phyloP scores from a whole-genome alignment of 2,888 invertebrate species.

The Tortrix viridana region DNA sequence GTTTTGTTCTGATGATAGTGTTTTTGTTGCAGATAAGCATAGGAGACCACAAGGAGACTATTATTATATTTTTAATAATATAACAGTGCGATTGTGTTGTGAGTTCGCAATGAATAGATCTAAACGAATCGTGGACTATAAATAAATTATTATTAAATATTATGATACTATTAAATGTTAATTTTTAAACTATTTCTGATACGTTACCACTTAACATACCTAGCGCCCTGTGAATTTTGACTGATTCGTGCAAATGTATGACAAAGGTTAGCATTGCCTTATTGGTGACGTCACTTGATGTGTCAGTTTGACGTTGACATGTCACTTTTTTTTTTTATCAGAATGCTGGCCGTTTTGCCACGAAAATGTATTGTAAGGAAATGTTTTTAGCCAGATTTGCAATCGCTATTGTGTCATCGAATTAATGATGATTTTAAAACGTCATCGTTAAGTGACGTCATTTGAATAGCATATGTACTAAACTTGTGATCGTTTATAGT shows the following conservation, averaged over 20 bases:
- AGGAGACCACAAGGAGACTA: conserved; percentile 36
- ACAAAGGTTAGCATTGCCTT: not conserved
- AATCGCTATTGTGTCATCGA: no score
- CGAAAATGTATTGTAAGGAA: no score
- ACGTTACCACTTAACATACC: conserved; percentile 31
- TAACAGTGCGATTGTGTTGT: conserved; percentile 32
- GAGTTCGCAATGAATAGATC: conserved; percentile 34
- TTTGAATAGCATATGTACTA: not conserved
- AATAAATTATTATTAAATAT: conserved; percentile 39
- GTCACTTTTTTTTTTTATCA: not conserved
- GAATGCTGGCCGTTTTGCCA: not conserved
- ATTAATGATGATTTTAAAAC: not conserved
- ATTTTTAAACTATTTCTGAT: conserved; percentile 31
- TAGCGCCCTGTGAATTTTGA: conserved; percentile 20
- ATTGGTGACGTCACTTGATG: conserved; percentile 7
- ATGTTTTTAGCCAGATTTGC: no score
- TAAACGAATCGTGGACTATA: conserved; percentile 39
- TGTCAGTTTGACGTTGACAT: not conserved
- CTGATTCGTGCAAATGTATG: not conserved
- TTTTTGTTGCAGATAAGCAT: conserved; percentile 7
- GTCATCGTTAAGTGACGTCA: not conserved
- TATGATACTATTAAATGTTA: conserved; percentile 37
- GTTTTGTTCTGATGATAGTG: not conserved
- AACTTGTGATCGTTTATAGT: no score
- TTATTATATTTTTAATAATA: conserved; percentile 35